These are phyloP conservation scores for Labeo calbasu DNA, from an alignment of 2,797 vertebrate genomes.

Conservation along the genomic window DNA sequence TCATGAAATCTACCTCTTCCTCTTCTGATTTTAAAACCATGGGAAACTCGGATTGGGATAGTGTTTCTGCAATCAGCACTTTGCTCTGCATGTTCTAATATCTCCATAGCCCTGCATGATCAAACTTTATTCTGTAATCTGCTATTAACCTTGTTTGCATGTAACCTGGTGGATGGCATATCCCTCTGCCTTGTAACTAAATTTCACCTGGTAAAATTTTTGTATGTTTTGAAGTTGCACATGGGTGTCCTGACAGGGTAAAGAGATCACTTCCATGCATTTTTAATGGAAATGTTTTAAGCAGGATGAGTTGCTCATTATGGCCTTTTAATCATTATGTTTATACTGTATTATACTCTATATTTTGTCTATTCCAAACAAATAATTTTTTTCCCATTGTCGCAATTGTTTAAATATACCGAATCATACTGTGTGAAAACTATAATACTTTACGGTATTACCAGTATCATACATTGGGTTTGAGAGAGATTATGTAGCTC, in stretches of 20 bases:
- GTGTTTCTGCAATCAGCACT: neutral
- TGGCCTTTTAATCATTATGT: neutral
- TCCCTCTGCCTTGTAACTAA: conserved; percentile 9
- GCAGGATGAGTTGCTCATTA: neutral
- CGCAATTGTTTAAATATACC: neutral
- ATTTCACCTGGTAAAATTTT: neutral
- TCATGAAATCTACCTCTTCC: conserved; percentile 20
- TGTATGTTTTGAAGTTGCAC: neutral
- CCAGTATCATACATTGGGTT: neutral
- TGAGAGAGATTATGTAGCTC: neutral
- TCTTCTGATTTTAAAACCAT: conserved; percentile 9
- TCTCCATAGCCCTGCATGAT: conserved; percentile 17
- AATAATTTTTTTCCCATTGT: neutral
- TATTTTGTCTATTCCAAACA: neutral
- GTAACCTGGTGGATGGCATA: neutral
- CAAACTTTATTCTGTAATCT: conserved; percentile 30
- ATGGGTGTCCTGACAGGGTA: neutral
- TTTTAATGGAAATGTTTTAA: conserved; percentile 1
- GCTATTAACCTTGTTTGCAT: conserved; percentile 17
- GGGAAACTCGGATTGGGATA: neutral
- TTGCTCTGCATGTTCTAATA: conserved; percentile 15
- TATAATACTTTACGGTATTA: neutral
- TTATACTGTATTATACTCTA: conserved; percentile 1
- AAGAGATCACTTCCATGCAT: neutral
- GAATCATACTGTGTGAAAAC: neutral